These are phyloP conservation scores for Achatina immaculata DNA, from an alignment of 1,140 invertebrate genomes.

Conservation along the genomic window DNA sequence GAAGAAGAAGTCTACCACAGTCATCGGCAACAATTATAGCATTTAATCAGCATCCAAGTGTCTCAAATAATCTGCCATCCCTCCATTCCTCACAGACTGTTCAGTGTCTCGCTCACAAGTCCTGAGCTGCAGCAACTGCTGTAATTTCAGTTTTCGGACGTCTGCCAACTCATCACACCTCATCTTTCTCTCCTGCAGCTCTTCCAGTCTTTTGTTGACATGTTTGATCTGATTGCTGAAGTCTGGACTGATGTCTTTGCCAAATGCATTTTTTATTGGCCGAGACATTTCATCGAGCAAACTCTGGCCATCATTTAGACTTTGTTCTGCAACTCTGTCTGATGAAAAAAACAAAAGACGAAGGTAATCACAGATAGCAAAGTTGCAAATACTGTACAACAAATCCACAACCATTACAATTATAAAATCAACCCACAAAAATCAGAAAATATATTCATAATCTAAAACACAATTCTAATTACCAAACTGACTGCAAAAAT, in stretches of 20 bases:
- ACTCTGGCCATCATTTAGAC: conserved; percentile 80
- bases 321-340: conserved; percentile 60
- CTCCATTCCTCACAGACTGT: no score
- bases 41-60: no score
- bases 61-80: no score
- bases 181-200: conserved; percentile 72
- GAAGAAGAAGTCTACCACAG: no score
- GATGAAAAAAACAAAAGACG: conserved; percentile 43
- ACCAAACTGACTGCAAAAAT: no score
- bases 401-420: no score
- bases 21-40: no score
- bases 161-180: conserved; percentile 72
- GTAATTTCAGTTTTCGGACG: conserved; percentile 80
- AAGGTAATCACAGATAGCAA: no score
- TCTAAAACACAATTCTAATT: no score
- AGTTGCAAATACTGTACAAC: no score
- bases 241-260: conserved; percentile 81
- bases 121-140: conserved; percentile 82
- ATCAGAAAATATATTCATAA: no score
- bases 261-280: conserved; percentile 84
- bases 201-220: conserved; percentile 77
- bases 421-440: no score
- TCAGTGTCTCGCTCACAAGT: conserved; percentile 83
- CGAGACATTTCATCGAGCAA: conserved; percentile 84
- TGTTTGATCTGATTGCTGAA: conserved; percentile 81